Conservation (phyloP, 2,797 vertebrate species). For the Hylomyscus alleni region DNA sequence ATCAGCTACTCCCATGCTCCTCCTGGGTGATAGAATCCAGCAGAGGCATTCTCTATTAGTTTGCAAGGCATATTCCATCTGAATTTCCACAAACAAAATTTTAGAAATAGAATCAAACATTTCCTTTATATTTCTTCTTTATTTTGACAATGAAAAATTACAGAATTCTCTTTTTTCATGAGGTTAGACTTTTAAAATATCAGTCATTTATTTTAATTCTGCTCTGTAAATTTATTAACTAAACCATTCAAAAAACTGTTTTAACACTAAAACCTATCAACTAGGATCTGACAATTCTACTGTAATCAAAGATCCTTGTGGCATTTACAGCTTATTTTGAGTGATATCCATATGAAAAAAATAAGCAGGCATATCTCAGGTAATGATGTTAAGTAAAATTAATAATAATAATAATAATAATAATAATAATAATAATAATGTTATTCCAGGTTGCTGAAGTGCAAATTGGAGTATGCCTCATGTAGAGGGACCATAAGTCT, state of each 20-base stretch:
- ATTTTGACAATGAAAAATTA: not conserved
- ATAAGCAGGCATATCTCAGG: not conserved
- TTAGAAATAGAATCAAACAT: not conserved
- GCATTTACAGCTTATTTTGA: not conserved
- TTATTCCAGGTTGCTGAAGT: not conserved
- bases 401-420: not conserved
- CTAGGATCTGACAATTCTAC: not conserved
- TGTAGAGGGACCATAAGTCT: not conserved
- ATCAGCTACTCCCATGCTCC: not conserved
- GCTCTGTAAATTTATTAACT: not conserved
- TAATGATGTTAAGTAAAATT: not conserved
- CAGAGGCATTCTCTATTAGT: not conserved
- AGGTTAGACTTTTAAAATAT: not conserved
- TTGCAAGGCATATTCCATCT: not conserved
- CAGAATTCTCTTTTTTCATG: not conserved
- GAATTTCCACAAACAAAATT: not conserved
- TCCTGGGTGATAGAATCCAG: not conserved
- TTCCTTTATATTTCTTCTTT: not conserved
- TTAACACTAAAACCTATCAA: not conserved
- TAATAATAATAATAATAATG: not conserved
- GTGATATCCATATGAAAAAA: not conserved
- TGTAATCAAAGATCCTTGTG: not conserved
- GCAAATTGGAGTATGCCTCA: not conserved
- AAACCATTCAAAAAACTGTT: not conserved
- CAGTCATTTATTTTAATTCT: not conserved